phyloP scores from a whole-genome alignment of 2,113 vertebrate genomes.

The Gorsachius goisagi region DNA sequence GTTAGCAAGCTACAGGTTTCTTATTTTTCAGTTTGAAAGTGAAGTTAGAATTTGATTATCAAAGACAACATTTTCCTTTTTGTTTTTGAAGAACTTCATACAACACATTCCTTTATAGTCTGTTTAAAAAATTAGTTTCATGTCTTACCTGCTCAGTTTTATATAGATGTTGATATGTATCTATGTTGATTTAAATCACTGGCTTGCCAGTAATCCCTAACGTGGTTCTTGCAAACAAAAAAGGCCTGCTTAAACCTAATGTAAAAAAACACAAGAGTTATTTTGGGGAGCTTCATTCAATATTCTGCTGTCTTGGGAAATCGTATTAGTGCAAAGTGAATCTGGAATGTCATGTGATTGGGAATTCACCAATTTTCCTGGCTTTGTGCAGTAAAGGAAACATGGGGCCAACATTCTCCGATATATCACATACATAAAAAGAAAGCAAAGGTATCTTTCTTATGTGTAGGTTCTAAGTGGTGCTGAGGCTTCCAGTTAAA shows the following conservation, averaged over 20 bases:
- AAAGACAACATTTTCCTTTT: neutral
- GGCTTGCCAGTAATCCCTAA: neutral
- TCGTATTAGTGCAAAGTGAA: neutral
- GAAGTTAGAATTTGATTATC: neutral
- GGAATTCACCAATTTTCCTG: neutral
- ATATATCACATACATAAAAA: neutral
- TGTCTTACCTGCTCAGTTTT: neutral
- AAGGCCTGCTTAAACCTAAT: neutral
- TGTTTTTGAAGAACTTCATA: neutral
- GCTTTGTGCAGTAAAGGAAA: neutral
- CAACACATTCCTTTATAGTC: neutral
- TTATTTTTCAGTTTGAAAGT: neutral
- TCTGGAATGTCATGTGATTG: no score
- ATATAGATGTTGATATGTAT: neutral
- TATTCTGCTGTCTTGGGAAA: neutral
- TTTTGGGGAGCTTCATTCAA: neutral
- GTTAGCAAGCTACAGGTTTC: neutral
- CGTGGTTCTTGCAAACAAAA: neutral
- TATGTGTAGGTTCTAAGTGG: neutral
- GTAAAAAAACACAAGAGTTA: neutral
- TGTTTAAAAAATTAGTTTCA: neutral
- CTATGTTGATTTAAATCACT: neutral
- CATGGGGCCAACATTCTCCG: neutral
- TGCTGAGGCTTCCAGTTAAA: neutral
- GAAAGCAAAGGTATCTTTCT: neutral